Conservation (phyloP, 2,888 invertebrate species). For the Drosophila anomelani region DNA sequence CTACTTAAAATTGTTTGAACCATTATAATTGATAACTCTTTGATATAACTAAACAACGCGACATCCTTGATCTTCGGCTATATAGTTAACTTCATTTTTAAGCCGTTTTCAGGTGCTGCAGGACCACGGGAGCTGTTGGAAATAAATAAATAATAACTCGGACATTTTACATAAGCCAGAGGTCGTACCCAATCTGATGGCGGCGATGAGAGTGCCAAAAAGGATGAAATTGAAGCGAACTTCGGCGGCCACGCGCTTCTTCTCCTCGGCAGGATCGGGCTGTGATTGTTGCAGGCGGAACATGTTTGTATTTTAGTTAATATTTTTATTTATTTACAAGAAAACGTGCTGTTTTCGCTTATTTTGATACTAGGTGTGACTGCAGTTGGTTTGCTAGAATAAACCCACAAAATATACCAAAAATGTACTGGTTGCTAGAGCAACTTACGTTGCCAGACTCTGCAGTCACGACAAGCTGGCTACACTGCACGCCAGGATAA, state of each 20-base stretch:
- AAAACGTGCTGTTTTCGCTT: slow-evolving; percentile 20
- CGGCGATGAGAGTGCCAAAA: slow-evolving; percentile 78
- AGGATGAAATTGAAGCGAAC: slow-evolving; percentile 82
- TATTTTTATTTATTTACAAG: slow-evolving; percentile 26
- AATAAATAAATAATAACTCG: slow-evolving; percentile 14
- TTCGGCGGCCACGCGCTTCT: slow-evolving; percentile 81
- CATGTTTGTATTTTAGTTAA: slow-evolving; percentile 60
- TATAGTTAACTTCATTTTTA: slow-evolving; percentile 28
- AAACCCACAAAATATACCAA: neutral
- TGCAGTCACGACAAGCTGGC: too few species aligned
- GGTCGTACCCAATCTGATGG: slow-evolving; percentile 79
- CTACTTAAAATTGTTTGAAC: slow-evolving; percentile 3
- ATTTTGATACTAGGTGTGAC: neutral
- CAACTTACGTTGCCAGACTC: too few species aligned
- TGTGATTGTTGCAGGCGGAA: slow-evolving; percentile 84
- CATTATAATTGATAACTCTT: slow-evolving; percentile 16
- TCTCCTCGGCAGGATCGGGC: slow-evolving; percentile 84
- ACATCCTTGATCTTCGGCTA: slow-evolving; percentile 17
- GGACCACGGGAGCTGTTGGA: slow-evolving; percentile 56
- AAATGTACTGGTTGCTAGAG: neutral
- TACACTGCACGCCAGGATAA: slow-evolving; percentile 46
- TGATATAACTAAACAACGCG: neutral
- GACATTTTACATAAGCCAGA: slow-evolving; percentile 26
- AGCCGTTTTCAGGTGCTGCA: slow-evolving; percentile 59
- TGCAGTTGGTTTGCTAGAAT: neutral